These are phyloP conservation scores for Agrochola lychnidis DNA, from an alignment of 2,888 invertebrate species.

Conservation along the genomic window DNA sequence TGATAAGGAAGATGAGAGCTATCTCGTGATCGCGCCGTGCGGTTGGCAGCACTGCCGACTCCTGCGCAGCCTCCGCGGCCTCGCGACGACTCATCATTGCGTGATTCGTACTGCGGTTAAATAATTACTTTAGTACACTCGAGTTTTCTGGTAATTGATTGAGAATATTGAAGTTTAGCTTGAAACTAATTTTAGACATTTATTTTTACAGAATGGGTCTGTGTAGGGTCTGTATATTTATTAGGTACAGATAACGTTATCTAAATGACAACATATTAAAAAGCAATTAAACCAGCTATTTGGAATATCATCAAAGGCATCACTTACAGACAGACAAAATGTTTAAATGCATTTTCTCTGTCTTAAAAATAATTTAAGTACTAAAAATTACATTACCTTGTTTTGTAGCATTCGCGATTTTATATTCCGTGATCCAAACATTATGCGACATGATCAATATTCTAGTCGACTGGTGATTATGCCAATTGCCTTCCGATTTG, in stretches of 20 bases:
- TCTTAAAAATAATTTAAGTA: background rate
- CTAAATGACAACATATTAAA: conserved; percentile 8
- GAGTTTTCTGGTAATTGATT: conserved; percentile 27
- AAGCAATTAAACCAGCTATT: conserved; percentile 15
- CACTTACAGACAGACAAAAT: background rate
- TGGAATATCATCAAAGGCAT: background rate
- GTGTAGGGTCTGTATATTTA: background rate
- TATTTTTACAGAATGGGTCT: background rate
- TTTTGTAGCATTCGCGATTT: background rate
- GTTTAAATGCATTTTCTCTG: background rate
- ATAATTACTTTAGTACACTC: conserved; percentile 48
- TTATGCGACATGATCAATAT: conserved; percentile 13
- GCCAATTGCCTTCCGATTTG: conserved; percentile 36
- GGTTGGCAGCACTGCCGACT: conserved; percentile 84
- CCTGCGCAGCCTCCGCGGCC: conserved; percentile 85
- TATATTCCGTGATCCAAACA: conserved; percentile 6
- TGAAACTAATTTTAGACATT: background rate
- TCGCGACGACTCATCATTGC: conserved; percentile 73
- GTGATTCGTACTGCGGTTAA: conserved; percentile 61
- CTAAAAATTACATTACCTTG: background rate
- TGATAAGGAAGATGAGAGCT: conserved; percentile 87
- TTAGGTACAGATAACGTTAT: background rate
- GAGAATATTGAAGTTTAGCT: conserved; percentile 20
- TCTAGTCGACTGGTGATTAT: conserved; percentile 21
- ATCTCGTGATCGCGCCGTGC: conserved; percentile 86